These are phyloP conservation scores for Orthosia cruda DNA, from an alignment of 2,888 invertebrate species.

Conservation along the genomic window DNA sequence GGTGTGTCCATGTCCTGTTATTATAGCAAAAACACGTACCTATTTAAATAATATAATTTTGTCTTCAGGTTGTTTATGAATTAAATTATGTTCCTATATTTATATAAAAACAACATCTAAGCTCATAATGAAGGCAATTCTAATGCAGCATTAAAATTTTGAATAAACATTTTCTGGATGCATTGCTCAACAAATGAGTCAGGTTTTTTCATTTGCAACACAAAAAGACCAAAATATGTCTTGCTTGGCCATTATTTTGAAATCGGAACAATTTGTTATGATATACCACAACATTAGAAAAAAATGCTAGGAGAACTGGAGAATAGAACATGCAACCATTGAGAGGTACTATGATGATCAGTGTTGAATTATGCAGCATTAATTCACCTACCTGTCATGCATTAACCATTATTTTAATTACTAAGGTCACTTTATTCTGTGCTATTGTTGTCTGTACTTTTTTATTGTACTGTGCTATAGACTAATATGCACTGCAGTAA, in stretches of 20 bases:
- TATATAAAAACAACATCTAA: background rate
- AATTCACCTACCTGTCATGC: constrained; percentile 32
- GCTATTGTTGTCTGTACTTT: constrained; percentile 11
- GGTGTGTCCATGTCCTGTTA: constrained; percentile 20
- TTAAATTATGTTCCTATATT: background rate
- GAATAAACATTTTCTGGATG: constrained; percentile 7
- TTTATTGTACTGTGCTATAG: background rate
- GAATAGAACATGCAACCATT: constrained; percentile 10
- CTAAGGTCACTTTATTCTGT: constrained; percentile 47
- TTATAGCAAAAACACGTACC: background rate
- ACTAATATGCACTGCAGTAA: constrained; percentile 20
- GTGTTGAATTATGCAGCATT: constrained; percentile 51
- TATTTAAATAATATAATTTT: background rate
- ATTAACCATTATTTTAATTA: constrained; percentile 50
- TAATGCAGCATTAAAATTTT: constrained; percentile 12
- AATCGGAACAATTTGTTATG: background rate
- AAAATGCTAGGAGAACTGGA: too few relatives aligned
- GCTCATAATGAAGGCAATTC: constrained; percentile 1
- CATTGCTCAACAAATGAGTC: background rate
- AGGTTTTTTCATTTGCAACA: background rate
- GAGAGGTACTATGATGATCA: constrained; percentile 1
- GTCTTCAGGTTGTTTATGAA: background rate
- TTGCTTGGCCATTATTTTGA: background rate
- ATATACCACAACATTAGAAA: background rate
- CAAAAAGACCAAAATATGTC: background rate